phyloP scores from a whole-genome alignment of 2,113 vertebrate species.

The Platanista minor region DNA sequence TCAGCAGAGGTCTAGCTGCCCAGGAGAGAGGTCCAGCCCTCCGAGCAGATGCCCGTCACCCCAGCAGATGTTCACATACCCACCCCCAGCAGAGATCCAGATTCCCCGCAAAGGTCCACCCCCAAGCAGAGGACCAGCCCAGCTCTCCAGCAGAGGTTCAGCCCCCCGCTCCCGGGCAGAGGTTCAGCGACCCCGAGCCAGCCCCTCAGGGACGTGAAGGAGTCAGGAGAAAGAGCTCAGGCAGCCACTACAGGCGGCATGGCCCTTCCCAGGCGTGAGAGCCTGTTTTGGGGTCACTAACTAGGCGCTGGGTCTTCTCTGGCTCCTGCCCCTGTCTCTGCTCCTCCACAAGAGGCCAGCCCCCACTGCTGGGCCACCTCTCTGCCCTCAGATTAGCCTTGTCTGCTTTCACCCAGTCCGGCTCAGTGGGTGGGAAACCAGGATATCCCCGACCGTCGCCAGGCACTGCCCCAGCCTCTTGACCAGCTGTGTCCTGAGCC shows the following conservation, averaged over 20 bases:
- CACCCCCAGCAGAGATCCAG: background rate
- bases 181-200: background rate
- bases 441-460: no score
- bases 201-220: background rate
- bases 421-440: background rate
- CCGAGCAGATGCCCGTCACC: background rate
- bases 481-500: background rate
- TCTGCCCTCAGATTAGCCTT: background rate
- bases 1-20: background rate
- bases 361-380: no score
- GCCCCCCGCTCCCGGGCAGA: fast-evolving
- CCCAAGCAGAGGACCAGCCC: background rate
- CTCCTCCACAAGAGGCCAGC: background rate
- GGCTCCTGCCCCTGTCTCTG: background rate
- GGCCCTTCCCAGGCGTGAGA: background rate
- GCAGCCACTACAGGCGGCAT: background rate
- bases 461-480: background rate
- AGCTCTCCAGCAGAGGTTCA: background rate
- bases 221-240: background rate
- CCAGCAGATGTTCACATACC: background rate
- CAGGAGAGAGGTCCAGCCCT: background rate
- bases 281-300: no score
- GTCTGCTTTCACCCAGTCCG: background rate
- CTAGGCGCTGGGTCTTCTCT: background rate
- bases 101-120: background rate